A percentile compares a stretch with the other conserved stretches of the same genome.
Evolutionary conservation across 2,113 vertebrate genomes (phyloP).

Genomic region (Gambusia affinis): DNA sequence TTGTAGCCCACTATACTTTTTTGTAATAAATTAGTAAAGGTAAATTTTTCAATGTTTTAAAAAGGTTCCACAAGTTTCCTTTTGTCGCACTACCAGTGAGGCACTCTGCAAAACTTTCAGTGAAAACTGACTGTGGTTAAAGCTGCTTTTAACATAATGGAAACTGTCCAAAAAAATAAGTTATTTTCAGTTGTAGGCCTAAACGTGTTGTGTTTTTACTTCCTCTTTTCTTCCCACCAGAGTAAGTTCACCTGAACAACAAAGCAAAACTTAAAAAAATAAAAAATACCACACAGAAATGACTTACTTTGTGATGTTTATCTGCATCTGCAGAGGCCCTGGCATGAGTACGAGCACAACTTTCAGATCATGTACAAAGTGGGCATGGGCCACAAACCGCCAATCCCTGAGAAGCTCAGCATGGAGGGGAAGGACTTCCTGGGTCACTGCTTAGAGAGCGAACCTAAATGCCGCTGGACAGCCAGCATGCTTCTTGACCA

Average conservation of each 20-base stretch:
- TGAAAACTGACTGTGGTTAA: neutral
- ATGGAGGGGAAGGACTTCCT: constrained; percentile 98
- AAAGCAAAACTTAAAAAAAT: neutral
- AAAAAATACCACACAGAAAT: constrained; percentile 3
- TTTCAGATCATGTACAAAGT: constrained; percentile 99
- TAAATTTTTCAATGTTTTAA: neutral
- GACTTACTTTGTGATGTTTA: neutral
- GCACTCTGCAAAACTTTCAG: neutral
- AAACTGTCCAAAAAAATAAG: neutral
- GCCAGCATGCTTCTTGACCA: constrained; percentile 97
- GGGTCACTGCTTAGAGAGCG: constrained; percentile 94
- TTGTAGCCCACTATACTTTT: neutral
- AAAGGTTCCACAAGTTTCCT: neutral
- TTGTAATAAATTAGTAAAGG: neutral
- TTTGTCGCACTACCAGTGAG: neutral
- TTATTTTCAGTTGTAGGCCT: neutral
- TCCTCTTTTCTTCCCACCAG: neutral
- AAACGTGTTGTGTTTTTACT: neutral
- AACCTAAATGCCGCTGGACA: constrained; percentile 94
- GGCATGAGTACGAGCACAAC: constrained; percentile 99
- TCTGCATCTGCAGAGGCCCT: constrained; percentile 86
- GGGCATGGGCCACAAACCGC: constrained; percentile 98
- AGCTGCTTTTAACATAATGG: neutral
- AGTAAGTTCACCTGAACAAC: neutral
- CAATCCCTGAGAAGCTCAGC: constrained; percentile 94